Evolutionary conservation across 2,113 vertebrate species (phyloP), one percentile per base, ranked within the genome.

Genomic region (Trichomycterus rosablanca): DNA sequence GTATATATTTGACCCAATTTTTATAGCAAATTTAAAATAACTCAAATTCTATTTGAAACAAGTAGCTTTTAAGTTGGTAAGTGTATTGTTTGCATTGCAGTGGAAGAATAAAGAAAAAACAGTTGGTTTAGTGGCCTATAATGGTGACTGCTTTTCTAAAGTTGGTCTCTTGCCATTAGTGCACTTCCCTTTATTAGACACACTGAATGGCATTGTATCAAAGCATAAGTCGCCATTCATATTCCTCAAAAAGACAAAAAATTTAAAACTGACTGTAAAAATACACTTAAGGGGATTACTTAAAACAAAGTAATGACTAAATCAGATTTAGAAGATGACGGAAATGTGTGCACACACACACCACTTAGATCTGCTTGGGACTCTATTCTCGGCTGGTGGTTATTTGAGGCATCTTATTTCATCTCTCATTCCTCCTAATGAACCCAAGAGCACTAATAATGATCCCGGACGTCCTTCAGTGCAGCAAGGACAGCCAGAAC

Each of bases 401-500:
- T 64, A 64, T 60, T 73, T 64, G 55, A 73, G 54, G 60, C 39
- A 5, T 62, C 59, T 67, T 51, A 68, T 74, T 74, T 67, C 72
- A 66, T 60, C 68, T 56, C 66, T 59, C 66, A 54, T 43, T 49
- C 49, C 49, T 66, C 55, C 63, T 74, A 72, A 77, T 77, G 67
- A 72, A 66, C 54, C 58, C 55, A 67, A 67, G 34, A 63, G 42
- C 59, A 67, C 56, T 63, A 67, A 67, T 74, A 74, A 77, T 69
- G 63, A 72, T 72, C 63, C 57, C 56, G 46, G 30, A 49, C 42
- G 72, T 64, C 75, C 75, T 77, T 76, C 71, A 74, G 62, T 60
- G 19, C 15, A 62, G 52, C 45, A 77, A 74, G 63, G 72, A 70
- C 59, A 28, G 40, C 63, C 63, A 62, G 52, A 71, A 60, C 37